Evolutionary conservation across 2,113 vertebrate genomes (phyloP).

Genomic region (Eubucco bourcierii): DNA sequence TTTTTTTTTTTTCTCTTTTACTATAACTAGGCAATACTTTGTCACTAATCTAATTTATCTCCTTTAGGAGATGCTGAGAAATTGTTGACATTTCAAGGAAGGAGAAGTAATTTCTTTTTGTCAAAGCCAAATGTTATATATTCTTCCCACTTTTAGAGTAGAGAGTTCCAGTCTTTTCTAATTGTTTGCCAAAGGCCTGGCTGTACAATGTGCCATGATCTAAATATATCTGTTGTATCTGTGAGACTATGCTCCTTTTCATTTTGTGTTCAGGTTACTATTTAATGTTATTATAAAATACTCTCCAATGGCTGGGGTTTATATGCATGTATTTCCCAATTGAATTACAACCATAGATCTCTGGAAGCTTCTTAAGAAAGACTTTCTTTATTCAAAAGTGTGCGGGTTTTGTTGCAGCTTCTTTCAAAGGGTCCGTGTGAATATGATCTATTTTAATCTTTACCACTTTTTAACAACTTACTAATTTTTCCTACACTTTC

Average conservation of each 20-base stretch:
- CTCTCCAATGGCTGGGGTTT: background rate
- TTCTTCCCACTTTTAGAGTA: background rate
- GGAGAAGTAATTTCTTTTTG: background rate
- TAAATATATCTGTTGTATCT: background rate
- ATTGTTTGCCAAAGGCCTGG: background rate
- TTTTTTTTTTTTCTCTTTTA: background rate
- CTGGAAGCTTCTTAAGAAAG: background rate
- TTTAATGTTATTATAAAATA: background rate
- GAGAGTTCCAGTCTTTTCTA: background rate
- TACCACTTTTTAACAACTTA: background rate
- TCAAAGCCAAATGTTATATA: background rate
- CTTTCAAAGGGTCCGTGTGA: background rate
- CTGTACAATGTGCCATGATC: background rate
- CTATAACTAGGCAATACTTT: background rate
- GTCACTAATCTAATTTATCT: background rate
- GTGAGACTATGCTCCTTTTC: background rate
- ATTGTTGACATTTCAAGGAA: background rate
- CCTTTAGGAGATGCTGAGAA: background rate
- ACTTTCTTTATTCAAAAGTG: background rate
- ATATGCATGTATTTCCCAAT: background rate
- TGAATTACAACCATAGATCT: background rate
- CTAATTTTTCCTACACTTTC: background rate
- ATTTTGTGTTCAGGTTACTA: background rate
- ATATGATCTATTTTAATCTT: background rate
- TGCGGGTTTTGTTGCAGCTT: background rate